Evolutionary conservation across 2,888 invertebrate genomes (phyloP).

Genomic region (Heliconius sara): DNA sequence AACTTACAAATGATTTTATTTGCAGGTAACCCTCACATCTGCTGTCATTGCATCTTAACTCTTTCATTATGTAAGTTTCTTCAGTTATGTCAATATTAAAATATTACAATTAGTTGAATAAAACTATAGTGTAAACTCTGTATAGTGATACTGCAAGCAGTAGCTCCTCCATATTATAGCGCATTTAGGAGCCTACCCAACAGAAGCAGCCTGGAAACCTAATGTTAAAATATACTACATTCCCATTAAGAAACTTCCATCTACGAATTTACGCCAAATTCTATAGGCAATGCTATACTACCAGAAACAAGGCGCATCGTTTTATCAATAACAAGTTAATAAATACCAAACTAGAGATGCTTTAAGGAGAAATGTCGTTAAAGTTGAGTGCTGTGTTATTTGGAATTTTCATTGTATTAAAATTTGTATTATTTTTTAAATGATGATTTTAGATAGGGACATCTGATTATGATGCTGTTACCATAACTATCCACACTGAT

Average conservation of each 20-base stretch:
- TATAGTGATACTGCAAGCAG: background rate
- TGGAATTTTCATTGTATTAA: background rate
- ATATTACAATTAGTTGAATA: background rate
- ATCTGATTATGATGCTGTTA: constrained; percentile 76
- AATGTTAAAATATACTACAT: too few relatives aligned
- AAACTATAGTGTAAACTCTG: background rate
- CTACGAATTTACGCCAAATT: too few relatives aligned
- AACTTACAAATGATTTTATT: background rate
- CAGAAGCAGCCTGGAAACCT: too few relatives aligned
- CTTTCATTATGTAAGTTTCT: background rate
- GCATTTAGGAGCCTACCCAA: too few relatives aligned
- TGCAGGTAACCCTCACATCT: background rate
- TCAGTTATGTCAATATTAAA: background rate
- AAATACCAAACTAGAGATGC: background rate
- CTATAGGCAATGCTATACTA: too few relatives aligned
- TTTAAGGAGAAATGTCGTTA: background rate
- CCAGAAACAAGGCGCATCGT: too few relatives aligned
- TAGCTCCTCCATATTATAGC: too few relatives aligned
- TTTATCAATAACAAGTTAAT: too few relatives aligned
- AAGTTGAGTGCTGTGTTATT: background rate
- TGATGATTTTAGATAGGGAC: constrained; percentile 78
- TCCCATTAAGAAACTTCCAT: too few relatives aligned
- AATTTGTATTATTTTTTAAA: constrained; percentile 38
- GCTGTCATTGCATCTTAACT: background rate
- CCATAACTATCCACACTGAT: constrained; percentile 71